Evolutionary conservation across 2,797 vertebrate species (phyloP).

Genomic region (Falco cherrug): DNA sequence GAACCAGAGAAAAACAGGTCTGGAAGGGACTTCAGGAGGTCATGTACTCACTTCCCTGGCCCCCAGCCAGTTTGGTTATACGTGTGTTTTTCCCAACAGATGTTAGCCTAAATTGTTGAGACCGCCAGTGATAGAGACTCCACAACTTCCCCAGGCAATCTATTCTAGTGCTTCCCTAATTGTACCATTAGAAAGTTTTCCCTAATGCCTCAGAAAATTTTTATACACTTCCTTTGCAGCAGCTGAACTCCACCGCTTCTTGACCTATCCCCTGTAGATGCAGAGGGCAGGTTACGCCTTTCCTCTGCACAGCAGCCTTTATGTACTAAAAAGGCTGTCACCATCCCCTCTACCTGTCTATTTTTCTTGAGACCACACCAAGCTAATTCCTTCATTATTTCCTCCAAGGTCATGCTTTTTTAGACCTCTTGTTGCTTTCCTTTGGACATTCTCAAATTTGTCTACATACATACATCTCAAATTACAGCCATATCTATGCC

Average conservation of each 20-base stretch:
- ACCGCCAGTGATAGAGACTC: slow-evolving; percentile 19
- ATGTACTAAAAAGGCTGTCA: background rate
- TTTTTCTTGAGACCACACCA: slow-evolving; percentile 49
- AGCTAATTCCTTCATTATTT: slow-evolving; percentile 23
- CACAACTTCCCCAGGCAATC: slow-evolving; percentile 60
- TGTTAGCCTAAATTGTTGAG: slow-evolving; percentile 54
- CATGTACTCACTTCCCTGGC: slow-evolving; percentile 53
- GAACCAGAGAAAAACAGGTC: slow-evolving; percentile 32
- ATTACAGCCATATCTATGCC: background rate
- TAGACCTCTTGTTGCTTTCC: slow-evolving; percentile 37
- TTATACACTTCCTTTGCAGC: slow-evolving; percentile 60
- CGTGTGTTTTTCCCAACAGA: slow-evolving; percentile 41
- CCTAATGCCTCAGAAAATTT: slow-evolving; percentile 65
- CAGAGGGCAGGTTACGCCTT: slow-evolving; percentile 44
- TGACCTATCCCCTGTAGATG: slow-evolving; percentile 61
- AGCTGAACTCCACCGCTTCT: slow-evolving; percentile 47
- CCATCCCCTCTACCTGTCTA: background rate
- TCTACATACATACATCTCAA: background rate
- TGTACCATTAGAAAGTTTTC: slow-evolving; percentile 66
- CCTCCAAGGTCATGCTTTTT: slow-evolving; percentile 46
- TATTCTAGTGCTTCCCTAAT: slow-evolving; percentile 57
- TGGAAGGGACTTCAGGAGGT: slow-evolving; percentile 47
- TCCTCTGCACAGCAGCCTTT: slow-evolving; percentile 26
- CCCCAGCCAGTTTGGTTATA: slow-evolving; percentile 33
- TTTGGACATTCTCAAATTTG: slow-evolving; percentile 20